These are phyloP conservation scores for Oreochromis niloticus DNA, from an alignment of 2,113 vertebrate species.

Conservation along the genomic window DNA sequence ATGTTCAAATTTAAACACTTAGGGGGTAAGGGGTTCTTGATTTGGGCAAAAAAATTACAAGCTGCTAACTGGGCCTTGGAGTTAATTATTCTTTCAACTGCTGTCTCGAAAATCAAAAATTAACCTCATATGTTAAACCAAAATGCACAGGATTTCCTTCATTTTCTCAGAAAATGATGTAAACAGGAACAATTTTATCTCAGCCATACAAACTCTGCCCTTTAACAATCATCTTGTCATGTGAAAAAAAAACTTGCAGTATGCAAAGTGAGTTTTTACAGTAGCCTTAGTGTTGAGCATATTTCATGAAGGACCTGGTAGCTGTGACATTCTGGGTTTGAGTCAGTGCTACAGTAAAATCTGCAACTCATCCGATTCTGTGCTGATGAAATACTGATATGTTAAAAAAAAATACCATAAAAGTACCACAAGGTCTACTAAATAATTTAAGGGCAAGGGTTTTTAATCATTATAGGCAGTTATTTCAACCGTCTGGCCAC, in stretches of 20 bases:
- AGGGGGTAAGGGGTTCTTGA: not conserved
- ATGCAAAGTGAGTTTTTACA: not conserved
- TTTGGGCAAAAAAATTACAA: not conserved
- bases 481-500: constrained; percentile 1
- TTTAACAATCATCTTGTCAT: not conserved
- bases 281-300: not conserved
- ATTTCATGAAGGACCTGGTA: not conserved
- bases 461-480: not conserved
- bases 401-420: not conserved
- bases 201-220: not conserved
- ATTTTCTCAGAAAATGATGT: not conserved
- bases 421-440: not conserved
- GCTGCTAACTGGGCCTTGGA: not conserved
- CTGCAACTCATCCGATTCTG: not conserved
- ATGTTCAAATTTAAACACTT: not conserved
- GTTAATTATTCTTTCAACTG: not conserved
- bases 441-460: not conserved
- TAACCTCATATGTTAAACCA: not conserved
- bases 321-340: not conserved
- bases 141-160: not conserved
- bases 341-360: not conserved
- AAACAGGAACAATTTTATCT: not conserved
- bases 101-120: not conserved
- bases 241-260: not conserved
- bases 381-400: not conserved